Base-by-base conservation (phyloP, 2,113 vertebrate genomes). In the Pelusios castaneus region DNA sequence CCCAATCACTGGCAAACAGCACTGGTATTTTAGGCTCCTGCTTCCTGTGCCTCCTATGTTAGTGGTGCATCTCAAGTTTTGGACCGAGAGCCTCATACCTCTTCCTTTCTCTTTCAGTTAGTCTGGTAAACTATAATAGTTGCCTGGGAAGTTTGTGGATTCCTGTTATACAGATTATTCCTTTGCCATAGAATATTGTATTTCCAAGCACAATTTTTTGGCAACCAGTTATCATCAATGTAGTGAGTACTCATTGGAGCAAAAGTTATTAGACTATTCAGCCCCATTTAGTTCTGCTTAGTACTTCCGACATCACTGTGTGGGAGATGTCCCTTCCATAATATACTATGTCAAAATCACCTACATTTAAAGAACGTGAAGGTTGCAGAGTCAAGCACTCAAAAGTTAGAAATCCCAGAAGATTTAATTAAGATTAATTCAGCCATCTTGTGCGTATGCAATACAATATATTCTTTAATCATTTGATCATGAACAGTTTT, bases 131-230 rank as follows among this genome's bases (percentile, higher is more conserved):
- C 77, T 80, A 77, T 82, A 73, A 88, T 73, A 70, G 73, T 76
- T 73, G 84, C 63, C 52, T 45, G 77, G 49, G 56, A 89, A 95
- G 90, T 41, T n/a, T 70, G 63, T 38, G n/a, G n/a, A 70, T 70
- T n/a, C n/a, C n/a, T 38, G 19, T 70, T 67, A 67, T 67, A n/a
- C 14, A n/a, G 82, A 92, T 87, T 82, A 85, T 0, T 10, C 38
- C 87, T 94, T 87, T 90, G 51, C 87, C 77, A 34, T 84, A 43
- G 85, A 88, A 88, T 6, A 16, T 21, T 45, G 49, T 16, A 56
- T 96, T 95, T 95, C 63, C 87, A 93, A 70, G 51, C 90, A 10
- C 73, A 91, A 89, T 86, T 88, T 54, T 34, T 85, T 85, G 60
- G 31, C 16, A 67, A n/a, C 43, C 56, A 77, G 11, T 45, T 41